A percentile compares a stretch with the other conserved stretches of the same genome.
Conservation (phyloP, 2,797 vertebrate species). For the Cynopterus sphinx region DNA sequence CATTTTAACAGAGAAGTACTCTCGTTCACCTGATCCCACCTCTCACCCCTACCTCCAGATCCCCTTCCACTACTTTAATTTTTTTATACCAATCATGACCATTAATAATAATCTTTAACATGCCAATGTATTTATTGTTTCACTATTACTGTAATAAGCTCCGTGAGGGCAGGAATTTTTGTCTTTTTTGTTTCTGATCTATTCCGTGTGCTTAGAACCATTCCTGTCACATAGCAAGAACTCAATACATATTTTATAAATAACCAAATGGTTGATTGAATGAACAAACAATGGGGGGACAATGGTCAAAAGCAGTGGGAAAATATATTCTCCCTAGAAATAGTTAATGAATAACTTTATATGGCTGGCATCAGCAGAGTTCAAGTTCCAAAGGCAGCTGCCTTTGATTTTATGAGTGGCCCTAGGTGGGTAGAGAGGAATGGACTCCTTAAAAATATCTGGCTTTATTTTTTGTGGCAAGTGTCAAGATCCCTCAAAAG, state of each 20-base stretch:
- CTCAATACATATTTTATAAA: constrained; percentile 8
- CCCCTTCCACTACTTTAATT: not conserved
- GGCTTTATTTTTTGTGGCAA: constrained; percentile 6
- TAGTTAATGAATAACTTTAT: not conserved
- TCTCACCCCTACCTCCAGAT: not conserved
- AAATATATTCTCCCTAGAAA: not conserved
- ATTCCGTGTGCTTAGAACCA: not conserved
- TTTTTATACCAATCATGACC: not conserved
- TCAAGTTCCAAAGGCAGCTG: constrained; percentile 32
- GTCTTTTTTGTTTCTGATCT: not conserved
- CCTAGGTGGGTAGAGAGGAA: not conserved
- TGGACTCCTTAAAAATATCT: constrained; percentile 26
- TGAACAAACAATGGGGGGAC: not conserved
- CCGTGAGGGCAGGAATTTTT: not conserved
- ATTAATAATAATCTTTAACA: not conserved
- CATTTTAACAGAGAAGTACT: not conserved
- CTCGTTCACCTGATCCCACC: not conserved
- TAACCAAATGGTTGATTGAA: not conserved
- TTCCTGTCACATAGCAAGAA: not conserved
- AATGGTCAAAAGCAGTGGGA: not conserved
- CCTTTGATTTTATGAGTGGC: not conserved
- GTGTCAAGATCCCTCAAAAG: not conserved
- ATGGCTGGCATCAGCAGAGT: not conserved
- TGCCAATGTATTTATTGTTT: not conserved
- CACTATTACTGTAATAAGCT: not conserved